A percentile compares a stretch with the other conserved stretches of the same genome.
phyloP scores from a whole-genome alignment of 2,888 invertebrate genomes.

The Nesidiocoris tenuis region DNA sequence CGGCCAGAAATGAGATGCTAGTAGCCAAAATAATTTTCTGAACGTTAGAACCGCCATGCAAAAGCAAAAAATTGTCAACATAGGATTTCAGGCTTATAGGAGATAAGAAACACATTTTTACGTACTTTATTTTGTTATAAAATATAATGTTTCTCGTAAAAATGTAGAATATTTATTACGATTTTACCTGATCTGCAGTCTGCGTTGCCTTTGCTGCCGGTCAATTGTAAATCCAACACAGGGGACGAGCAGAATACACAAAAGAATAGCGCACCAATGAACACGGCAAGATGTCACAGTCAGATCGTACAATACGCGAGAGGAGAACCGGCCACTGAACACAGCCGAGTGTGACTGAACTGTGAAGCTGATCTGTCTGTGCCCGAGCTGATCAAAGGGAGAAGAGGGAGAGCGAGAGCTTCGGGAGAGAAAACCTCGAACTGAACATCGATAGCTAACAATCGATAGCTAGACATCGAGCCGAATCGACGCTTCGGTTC shows the following conservation, averaged over 20 bases:
- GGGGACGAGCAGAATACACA: not conserved
- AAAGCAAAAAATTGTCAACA: too few species aligned
- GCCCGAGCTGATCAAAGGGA: not conserved
- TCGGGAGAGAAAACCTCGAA: not conserved
- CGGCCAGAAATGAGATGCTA: too few species aligned
- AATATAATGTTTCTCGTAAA: too few species aligned
- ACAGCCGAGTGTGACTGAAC: not conserved
- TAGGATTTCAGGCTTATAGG: too few species aligned
- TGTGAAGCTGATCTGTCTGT: not conserved
- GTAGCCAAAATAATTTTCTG: too few species aligned
- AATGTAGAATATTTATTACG: too few species aligned
- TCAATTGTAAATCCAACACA: not conserved
- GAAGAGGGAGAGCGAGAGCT: not conserved
- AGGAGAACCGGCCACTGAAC: not conserved
- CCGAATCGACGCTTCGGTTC: too few species aligned
- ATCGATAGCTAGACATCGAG: too few species aligned
- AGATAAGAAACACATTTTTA: too few species aligned
- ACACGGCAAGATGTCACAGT: not conserved
- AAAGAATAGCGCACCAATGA: not conserved
- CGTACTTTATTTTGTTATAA: too few species aligned
- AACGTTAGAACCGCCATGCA: too few species aligned
- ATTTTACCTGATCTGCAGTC: too few species aligned
- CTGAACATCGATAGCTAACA: not conserved
- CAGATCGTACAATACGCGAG: not conserved
- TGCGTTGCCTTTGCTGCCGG: not conserved